These are phyloP conservation scores for Gymnorhina tibicen DNA, from an alignment of 2,113 vertebrate species.

Conservation along the genomic window DNA sequence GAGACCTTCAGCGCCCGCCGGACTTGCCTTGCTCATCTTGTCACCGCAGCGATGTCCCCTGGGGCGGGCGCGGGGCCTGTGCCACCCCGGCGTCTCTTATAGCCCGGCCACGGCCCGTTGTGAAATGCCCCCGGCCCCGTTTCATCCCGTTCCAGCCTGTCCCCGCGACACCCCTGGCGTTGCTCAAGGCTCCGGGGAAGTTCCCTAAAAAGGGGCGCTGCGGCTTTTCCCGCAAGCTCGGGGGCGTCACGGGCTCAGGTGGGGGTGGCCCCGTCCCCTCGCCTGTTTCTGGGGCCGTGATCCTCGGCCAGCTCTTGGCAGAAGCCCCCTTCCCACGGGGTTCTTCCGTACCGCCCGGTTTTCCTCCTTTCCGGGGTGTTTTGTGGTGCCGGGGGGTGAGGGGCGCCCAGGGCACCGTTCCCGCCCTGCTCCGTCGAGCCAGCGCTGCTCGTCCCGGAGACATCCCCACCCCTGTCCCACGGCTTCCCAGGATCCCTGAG, in stretches of 20 bases:
- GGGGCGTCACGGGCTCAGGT: not conserved
- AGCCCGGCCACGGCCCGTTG: not conserved
- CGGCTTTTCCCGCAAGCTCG: not conserved
- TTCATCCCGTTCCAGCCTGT: not conserved
- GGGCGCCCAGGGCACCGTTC: fast-evolving
- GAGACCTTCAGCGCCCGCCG: fast-evolving
- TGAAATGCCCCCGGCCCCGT: not conserved
- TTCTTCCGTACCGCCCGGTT: not conserved
- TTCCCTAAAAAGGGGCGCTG: constrained; percentile 4
- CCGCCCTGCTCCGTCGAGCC: fast-evolving
- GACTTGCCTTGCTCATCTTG: constrained; percentile 52
- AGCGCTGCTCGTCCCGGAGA: not conserved
- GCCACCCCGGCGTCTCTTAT: not conserved
- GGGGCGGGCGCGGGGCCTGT: fast-evolving
- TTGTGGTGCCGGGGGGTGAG: fast-evolving
- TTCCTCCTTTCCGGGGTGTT: fast-evolving
- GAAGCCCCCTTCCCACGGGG: fast-evolving
- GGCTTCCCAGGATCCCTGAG: not conserved
- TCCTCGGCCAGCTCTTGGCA: fast-evolving
- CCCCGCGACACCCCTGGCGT: not conserved
- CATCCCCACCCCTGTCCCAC: not conserved
- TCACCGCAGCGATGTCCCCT: not conserved
- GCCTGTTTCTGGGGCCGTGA: not conserved
- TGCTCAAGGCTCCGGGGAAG: not conserved
- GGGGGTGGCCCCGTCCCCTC: not conserved